Evolutionary conservation across 64 coral and sea anemone species (phyloP), one percentile per base, ranked within the genome.

Genomic region (Pachyseris speciosa): DNA sequence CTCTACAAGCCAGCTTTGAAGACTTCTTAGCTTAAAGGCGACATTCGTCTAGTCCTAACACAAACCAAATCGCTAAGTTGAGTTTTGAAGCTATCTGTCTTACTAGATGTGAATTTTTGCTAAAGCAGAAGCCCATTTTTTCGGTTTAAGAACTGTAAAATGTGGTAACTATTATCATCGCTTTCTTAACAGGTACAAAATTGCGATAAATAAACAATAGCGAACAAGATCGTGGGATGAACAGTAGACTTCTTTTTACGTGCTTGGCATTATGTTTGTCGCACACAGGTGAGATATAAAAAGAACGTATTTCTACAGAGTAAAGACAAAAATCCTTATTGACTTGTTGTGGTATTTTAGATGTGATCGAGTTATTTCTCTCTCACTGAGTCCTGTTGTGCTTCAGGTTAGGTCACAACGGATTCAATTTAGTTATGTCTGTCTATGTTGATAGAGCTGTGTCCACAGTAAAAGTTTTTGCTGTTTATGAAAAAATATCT

Each of bases 191-290:
- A 81, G 77, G 77, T 81, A 61, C 51, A 61, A 61, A 36, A 61
- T 81, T 81, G 53, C 52, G 52, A 81, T 81, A 81, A 81, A 81
- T 81, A 81, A 81, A 55, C 77, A 81, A 81, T 61, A 81, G 17
- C 53, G 53, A 81, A 63, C 17, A 81, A 58, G 32, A 11, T 60
- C 34, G 77, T 81, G 77, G 51, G 55, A 81, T 81, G 77, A 81
- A 81, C 77, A 81, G 13, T 10, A 60, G 77, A 63, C 77, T 81
- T 63, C 77, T 81, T 81, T 34, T 81, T 26, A 58, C 77, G 77
- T 81, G 77, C 77, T 52, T 81, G 13, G 55, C 77, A 63, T 61
- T 81, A 61, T 81, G 52, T 61, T 81, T 81, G 77, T 61, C 77
- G 49, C 77, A 81, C 34, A 17, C 77, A 60, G 77, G 77, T 81